These are phyloP conservation scores for Phaetusa simplex DNA, from an alignment of 2,113 vertebrate species.

Conservation along the genomic window DNA sequence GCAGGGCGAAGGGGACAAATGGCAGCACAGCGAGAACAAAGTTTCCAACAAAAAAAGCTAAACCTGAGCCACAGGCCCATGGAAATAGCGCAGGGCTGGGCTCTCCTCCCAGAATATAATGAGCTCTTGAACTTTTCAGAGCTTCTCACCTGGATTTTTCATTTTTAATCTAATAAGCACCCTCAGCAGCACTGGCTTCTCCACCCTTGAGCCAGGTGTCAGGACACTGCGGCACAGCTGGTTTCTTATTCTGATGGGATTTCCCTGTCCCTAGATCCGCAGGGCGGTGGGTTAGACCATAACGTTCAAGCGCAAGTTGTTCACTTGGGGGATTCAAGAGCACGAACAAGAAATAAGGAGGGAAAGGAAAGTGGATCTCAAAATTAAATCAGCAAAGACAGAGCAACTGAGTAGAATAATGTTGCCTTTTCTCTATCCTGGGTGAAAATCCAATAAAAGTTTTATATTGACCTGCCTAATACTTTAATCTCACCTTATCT, in stretches of 20 bases:
- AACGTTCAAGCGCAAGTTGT: not conserved
- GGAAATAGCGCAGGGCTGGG: not conserved
- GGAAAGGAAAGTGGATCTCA: not conserved
- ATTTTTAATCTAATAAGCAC: not conserved
- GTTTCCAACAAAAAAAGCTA: not conserved
- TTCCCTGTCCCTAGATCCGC: not conserved
- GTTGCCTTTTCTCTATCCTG: not conserved
- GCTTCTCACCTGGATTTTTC: not conserved
- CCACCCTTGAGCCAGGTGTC: not conserved
- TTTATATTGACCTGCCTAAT: constrained; percentile 36
- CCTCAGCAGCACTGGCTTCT: not conserved
- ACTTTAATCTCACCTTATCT: constrained; percentile 60
- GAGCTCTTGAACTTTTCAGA: not conserved
- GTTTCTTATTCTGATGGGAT: not conserved
- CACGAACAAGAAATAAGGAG: not conserved
- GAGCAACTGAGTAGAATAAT: not conserved
- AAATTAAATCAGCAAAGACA: not conserved
- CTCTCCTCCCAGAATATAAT: not conserved
- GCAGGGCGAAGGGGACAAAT: not conserved
- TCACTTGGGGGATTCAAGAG: not conserved
- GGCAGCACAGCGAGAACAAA: not conserved
- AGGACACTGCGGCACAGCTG: not conserved
- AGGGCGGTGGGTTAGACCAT: not conserved
- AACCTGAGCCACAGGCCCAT: not conserved
- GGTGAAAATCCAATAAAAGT: constrained; percentile 25